phyloP scores from a whole-genome alignment of 1,140 invertebrate genomes.

The Trinorchestia longiramus region DNA sequence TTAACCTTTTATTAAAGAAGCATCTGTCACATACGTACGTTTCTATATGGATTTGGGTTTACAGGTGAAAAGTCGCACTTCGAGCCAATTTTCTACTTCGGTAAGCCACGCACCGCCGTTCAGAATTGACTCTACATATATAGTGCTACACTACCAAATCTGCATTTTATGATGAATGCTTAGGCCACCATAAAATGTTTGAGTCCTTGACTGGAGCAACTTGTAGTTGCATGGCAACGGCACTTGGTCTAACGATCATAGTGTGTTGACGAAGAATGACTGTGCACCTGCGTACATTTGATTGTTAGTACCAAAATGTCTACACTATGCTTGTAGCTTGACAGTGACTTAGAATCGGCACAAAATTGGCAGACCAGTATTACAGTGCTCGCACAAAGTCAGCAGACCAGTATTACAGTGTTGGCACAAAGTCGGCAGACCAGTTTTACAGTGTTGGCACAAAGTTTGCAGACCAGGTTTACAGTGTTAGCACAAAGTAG shows the following conservation, averaged over 20 bases:
- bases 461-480: background rate
- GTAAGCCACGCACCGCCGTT: no score
- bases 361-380: no score
- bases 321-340: no score
- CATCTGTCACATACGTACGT: no score
- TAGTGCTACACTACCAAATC: background rate
- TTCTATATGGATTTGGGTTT: background rate
- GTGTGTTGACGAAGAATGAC: background rate
- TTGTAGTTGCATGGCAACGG: background rate
- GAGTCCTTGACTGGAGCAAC: no score
- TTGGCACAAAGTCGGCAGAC: background rate
- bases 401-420: background rate
- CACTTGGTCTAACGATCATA: background rate
- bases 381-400: background rate
- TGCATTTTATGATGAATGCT: background rate
- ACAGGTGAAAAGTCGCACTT: background rate
- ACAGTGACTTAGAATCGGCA: no score
- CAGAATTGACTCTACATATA: background rate
- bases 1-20: background rate
- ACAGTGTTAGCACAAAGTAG: background rate
- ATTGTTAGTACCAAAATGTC: no score
- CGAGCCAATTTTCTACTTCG: no score
- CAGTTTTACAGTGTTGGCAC: background rate
- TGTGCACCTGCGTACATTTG: no score
- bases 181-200: no score